Evolutionary conservation across 2,797 vertebrate species (phyloP), one percentile per base, ranked within the genome.

Genomic region (Setipinna tenuifilis): DNA sequence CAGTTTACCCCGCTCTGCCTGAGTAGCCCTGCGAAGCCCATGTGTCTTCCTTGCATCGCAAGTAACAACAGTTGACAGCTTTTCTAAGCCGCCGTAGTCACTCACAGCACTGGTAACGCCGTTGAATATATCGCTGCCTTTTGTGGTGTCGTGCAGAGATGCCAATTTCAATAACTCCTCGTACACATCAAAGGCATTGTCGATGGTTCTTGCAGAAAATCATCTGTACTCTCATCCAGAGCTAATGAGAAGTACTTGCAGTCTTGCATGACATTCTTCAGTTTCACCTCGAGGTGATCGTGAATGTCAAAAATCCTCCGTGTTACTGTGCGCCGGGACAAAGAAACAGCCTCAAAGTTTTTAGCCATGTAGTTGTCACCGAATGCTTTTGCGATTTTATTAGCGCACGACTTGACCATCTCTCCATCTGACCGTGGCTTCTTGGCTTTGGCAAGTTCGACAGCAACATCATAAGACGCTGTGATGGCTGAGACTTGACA

Each of bases 91-190:
- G 0, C 54, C 50, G 25, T 78, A 11, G 25, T 62, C 31, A 25
- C 11, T 59, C 6, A 11, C 59, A 35, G 54, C 44, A 21, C 41
- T 80, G 41, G 50, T 14, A 84, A 61, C 48, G 12, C 0, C 81
- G n/a, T 31, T 23, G 28, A 82, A 82, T 25, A 82, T 82, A 85
- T 11, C 28, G 17, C 16, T 10, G 6, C 78, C 83, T 7, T 84
- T 86, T 25, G n/a, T 54, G 2, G 31, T 87, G 25, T 78, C 21
- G 83, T 89, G 83, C 82, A 87, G 75, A 84, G 83, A 86, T 25
- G 14, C 35, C 21, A 89, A 19, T 62, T 88, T 85, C 57, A 82
- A 11, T 57, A 86, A 44, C 31, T 87, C 50, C 82, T 85, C 3
- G 0, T 86, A 41, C 7, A 86, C 57, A 50, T 78, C 31, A 80